Conservation (phyloP, 2,888 invertebrate species). For the Oxystoma pomonae region DNA sequence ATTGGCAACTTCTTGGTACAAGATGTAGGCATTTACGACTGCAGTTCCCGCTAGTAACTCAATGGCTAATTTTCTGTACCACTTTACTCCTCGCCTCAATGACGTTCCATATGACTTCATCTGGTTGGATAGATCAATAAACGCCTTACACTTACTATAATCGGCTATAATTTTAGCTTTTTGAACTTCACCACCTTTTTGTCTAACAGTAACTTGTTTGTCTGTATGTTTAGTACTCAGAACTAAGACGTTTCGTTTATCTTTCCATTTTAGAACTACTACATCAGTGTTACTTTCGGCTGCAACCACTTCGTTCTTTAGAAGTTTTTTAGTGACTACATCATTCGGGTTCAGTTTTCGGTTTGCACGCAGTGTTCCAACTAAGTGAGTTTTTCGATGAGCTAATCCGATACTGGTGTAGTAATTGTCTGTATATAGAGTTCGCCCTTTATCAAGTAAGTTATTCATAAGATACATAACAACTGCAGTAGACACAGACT, state of each 20-base stretch:
- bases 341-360: too few relatives aligned
- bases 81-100: constrained; percentile 31
- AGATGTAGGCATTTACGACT: constrained; percentile 25
- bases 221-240: constrained; percentile 32
- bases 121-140: constrained; percentile 35
- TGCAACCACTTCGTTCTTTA: constrained; percentile 2
- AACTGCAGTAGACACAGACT: neutral
- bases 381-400: too few relatives aligned
- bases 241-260: constrained; percentile 35
- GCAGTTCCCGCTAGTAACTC: constrained; percentile 27
- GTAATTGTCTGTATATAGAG: too few relatives aligned
- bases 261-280: constrained; percentile 30
- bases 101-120: constrained; percentile 28
- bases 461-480: too few relatives aligned
- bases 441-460: constrained; percentile 7
- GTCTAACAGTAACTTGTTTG: constrained; percentile 23
- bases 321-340: too few relatives aligned
- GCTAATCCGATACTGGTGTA: too few relatives aligned
- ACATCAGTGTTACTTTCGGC: constrained; percentile 6
- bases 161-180: constrained; percentile 28
- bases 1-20: constrained; percentile 25
- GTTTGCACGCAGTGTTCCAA: too few relatives aligned
- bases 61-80: constrained; percentile 32
- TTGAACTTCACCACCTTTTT: constrained; percentile 21
- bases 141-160: constrained; percentile 32